These are phyloP conservation scores for Tiliacea citrago DNA, from an alignment of 2,888 invertebrate genomes.

Conservation along the genomic window DNA sequence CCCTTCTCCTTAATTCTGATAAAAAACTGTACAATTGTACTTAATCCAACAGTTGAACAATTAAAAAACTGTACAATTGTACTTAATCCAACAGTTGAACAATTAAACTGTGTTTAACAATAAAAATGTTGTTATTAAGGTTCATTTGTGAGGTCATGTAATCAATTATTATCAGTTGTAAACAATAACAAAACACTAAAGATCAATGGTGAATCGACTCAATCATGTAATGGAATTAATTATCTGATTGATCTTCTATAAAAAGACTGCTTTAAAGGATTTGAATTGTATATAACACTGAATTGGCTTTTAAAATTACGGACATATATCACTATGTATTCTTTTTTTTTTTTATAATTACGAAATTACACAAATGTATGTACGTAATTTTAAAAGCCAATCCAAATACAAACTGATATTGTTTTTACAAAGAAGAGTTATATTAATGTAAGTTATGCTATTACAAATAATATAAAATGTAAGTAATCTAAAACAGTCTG, in stretches of 20 bases:
- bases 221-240: conserved; percentile 23
- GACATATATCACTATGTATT: too few relatives aligned
- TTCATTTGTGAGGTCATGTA: conserved; percentile 11
- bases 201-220: conserved; percentile 19
- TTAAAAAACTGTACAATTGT: not conserved
- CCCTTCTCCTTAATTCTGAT: too few relatives aligned
- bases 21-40: not conserved
- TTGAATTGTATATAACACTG: conserved; percentile 20
- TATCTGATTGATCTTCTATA: conserved; percentile 41
- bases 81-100: not conserved
- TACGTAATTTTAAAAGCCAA: too few relatives aligned
- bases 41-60: not conserved
- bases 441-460: not conserved
- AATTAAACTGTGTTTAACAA: conserved; percentile 1
- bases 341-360: too few relatives aligned
- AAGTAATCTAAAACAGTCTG: not conserved
- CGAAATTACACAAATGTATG: too few relatives aligned
- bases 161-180: conserved; percentile 31
- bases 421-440: not conserved
- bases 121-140: not conserved
- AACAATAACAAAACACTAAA: conserved; percentile 32
- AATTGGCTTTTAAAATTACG: conserved; percentile 2
- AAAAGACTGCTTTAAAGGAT: conserved; percentile 31
- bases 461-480: not conserved
- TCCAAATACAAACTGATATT: not conserved